Evolutionary conservation across 2,797 vertebrate genomes (phyloP).

Genomic region (Malacoctenus gilli): DNA sequence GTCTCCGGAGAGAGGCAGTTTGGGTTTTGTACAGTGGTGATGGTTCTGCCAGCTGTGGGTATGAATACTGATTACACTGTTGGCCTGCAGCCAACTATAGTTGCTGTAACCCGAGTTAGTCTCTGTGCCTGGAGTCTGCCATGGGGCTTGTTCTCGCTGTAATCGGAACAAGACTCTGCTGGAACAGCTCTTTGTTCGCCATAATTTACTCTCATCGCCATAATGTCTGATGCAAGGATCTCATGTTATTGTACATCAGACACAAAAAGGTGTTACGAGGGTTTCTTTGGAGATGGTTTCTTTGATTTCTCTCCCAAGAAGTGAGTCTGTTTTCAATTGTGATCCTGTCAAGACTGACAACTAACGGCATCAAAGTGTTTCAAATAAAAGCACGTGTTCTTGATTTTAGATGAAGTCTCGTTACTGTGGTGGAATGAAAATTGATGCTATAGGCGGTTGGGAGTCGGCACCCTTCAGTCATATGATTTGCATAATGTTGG

Average conservation of each 20-base stretch:
- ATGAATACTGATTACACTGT: conserved; percentile 61
- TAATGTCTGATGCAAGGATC: conserved; percentile 21
- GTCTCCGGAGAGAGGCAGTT: conserved; percentile 40
- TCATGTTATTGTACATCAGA: conserved; percentile 2
- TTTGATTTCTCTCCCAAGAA: conserved; percentile 10
- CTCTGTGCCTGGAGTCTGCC: conserved; percentile 34
- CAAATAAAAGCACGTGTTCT: conserved; percentile 9
- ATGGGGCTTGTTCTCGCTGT: conserved; percentile 40
- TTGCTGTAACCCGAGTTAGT: conserved; percentile 52
- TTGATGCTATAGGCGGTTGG: conserved; percentile 2
- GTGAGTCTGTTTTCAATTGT: neutral
- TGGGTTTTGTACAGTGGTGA: conserved; percentile 46
- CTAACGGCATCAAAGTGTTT: neutral
- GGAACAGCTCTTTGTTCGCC: conserved; percentile 46
- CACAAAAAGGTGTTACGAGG: conserved; percentile 19
- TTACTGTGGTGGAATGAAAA: conserved; percentile 8
- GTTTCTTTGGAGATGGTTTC: neutral
- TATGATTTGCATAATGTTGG: conserved; percentile 14
- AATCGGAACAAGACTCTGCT: conserved; percentile 44
- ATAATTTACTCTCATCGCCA: conserved; percentile 29
- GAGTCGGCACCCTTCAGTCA: neutral
- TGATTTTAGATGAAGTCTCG: conserved; percentile 9
- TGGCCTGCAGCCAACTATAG: conserved; percentile 44
- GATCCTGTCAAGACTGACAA: conserved; percentile 5
- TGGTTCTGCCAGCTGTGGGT: conserved; percentile 53